phyloP scores from a whole-genome alignment of 2,797 vertebrate species.

The Spondyliosoma cantharus region DNA sequence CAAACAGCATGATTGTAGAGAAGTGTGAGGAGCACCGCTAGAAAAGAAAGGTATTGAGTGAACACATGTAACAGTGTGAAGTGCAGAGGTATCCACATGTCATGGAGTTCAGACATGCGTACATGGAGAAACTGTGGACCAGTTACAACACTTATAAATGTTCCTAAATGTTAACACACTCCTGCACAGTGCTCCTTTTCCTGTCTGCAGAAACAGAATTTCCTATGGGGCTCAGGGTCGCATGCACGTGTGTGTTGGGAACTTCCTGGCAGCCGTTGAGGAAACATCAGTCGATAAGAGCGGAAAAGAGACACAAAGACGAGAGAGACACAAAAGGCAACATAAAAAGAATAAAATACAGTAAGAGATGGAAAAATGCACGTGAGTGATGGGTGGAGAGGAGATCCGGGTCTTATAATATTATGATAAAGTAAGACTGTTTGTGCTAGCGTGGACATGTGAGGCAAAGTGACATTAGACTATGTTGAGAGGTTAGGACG shows the following conservation, averaged over 20 bases:
- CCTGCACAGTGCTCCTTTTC: slow-evolving; percentile 50
- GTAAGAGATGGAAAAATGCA: slow-evolving; percentile 22
- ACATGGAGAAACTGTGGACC: slow-evolving; percentile 3
- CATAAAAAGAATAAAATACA: slow-evolving; percentile 35
- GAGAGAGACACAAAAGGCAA: slow-evolving; percentile 44
- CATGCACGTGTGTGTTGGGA: slow-evolving; percentile 15
- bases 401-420: slow-evolving; percentile 15
- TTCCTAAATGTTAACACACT: slow-evolving; percentile 40
- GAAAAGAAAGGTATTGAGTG: not conserved
- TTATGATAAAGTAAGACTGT: slow-evolving; percentile 12
- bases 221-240: slow-evolving; percentile 67
- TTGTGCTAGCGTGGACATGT: not conserved
- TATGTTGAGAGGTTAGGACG: not conserved
- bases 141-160: slow-evolving; percentile 17
- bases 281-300: slow-evolving; percentile 70
- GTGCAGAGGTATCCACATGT: slow-evolving; percentile 7
- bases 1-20: not conserved
- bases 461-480: not conserved
- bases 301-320: slow-evolving; percentile 52
- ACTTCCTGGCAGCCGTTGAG: slow-evolving; percentile 65
- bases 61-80: not conserved
- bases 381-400: slow-evolving; percentile 4
- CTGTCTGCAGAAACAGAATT: slow-evolving; percentile 67
- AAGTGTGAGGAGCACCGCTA: not conserved
- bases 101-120: slow-evolving; percentile 42